Conservation (phyloP, 1,140 invertebrate genomes). For the Belonocnema kinseyi region DNA sequence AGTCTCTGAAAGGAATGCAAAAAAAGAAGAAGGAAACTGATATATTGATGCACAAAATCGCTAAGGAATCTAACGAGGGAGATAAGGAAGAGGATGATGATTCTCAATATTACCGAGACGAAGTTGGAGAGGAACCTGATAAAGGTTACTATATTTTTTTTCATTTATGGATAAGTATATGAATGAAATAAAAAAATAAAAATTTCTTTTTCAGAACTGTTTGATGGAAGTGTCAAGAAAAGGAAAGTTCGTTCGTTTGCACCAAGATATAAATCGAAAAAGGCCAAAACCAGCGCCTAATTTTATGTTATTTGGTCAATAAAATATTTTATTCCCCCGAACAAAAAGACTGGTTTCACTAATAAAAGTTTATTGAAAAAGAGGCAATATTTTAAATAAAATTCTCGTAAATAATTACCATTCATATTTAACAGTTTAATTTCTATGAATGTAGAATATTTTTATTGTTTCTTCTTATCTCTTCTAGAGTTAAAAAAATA, state of each 20-base stretch:
- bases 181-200: not conserved
- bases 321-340: not conserved
- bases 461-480: no score
- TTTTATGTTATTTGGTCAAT: not conserved
- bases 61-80: constrained; percentile 75
- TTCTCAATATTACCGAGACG: constrained; percentile 88
- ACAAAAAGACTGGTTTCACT: no score
- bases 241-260: constrained; percentile 50
- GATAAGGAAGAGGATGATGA: constrained; percentile 83
- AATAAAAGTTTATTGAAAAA: no score
- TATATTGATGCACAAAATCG: constrained; percentile 72
- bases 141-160: constrained; percentile 75
- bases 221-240: constrained; percentile 47
- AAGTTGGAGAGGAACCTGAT: constrained; percentile 91
- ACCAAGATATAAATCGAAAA: constrained; percentile 54
- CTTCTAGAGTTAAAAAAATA: no score
- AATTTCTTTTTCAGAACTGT: constrained; percentile 55
- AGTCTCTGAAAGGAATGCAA: constrained; percentile 82
- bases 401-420: no score
- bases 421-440: no score
- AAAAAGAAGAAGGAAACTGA: constrained; percentile 78
- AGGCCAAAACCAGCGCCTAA: constrained; percentile 46
- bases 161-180: not conserved
- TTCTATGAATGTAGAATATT: no score
- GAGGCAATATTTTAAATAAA: no score